Evolutionary conservation across 2,888 invertebrate genomes (phyloP).

Genomic region (Aphodius granarius): DNA sequence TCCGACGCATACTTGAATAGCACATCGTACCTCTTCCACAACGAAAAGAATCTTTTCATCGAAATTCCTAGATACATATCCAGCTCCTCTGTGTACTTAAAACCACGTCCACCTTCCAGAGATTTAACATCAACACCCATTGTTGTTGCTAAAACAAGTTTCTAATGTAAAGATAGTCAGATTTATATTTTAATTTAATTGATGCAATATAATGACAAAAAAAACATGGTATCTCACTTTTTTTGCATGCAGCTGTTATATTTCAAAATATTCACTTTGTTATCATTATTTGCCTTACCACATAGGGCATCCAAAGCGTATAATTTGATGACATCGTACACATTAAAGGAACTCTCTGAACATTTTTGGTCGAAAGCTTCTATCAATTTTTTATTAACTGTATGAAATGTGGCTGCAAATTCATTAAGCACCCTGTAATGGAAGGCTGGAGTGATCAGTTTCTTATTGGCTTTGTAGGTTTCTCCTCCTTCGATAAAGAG

Average conservation of each 20-base stretch:
- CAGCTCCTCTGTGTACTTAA: conserved; percentile 5
- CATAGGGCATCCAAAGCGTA: conserved; percentile 52
- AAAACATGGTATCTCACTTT: too few relatives aligned
- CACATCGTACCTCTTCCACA: conserved; percentile 28
- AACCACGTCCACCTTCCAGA: background rate
- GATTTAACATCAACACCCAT: background rate
- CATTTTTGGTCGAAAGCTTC: conserved; percentile 30
- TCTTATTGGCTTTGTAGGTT: conserved; percentile 38
- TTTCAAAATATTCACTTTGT: too few relatives aligned
- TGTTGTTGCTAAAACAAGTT: background rate
- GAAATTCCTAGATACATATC: conserved; percentile 25
- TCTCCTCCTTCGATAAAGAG: background rate
- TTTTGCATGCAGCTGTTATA: too few relatives aligned
- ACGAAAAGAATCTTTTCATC: conserved; percentile 29
- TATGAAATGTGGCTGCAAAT: conserved; percentile 47
- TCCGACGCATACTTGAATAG: conserved; percentile 28
- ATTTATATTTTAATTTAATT: background rate
- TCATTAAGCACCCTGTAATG: conserved; percentile 52
- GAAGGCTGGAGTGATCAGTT: conserved; percentile 53
- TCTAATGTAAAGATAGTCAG: background rate
- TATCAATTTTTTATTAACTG: conserved; percentile 53
- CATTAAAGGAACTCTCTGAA: conserved; percentile 42
- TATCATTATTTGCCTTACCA: too few relatives aligned
- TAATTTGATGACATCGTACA: conserved; percentile 52
- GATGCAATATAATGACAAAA: too few relatives aligned